Evolutionary conservation across 2,797 vertebrate genomes (phyloP).

Genomic region (Sebastes vulpes): DNA sequence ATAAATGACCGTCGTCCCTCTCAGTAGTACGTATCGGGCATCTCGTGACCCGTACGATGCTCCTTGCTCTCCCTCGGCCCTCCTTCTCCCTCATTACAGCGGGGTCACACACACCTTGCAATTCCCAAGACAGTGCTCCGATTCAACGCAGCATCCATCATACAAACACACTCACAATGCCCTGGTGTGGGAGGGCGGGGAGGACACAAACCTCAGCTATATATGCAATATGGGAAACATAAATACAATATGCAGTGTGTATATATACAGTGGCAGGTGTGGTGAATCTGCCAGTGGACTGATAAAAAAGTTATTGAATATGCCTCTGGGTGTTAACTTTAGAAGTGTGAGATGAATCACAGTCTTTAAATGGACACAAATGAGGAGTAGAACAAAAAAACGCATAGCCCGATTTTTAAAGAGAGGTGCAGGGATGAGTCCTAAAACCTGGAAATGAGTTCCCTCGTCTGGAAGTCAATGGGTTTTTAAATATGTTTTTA

Average conservation of each 20-base stretch:
- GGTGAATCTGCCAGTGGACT: conserved; percentile 8
- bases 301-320: conserved; percentile 17
- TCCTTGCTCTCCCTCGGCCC: conserved; percentile 33
- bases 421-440: too few species aligned
- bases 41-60: conserved; percentile 25
- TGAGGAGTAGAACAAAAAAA: background rate
- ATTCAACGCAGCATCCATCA: conserved; percentile 59
- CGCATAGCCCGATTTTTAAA: background rate
- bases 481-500: background rate
- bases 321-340: conserved; percentile 25
- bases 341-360: conserved; percentile 3
- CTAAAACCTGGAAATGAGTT: too few species aligned
- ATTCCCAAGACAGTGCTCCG: conserved; percentile 54
- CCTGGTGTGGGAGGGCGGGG: background rate
- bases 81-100: conserved; percentile 64
- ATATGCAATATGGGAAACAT: conserved; percentile 11
- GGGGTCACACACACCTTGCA: conserved; percentile 54
- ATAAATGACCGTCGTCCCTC: conserved; percentile 25
- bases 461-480: too few species aligned
- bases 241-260: conserved; percentile 14
- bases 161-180: conserved; percentile 8
- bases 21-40: conserved; percentile 8
- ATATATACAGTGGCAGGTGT: background rate
- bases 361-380: background rate
- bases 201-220: conserved; percentile 6